These are phyloP conservation scores for Steatocranus sp. DNA, from an alignment of 2,797 vertebrate species.

Conservation along the genomic window DNA sequence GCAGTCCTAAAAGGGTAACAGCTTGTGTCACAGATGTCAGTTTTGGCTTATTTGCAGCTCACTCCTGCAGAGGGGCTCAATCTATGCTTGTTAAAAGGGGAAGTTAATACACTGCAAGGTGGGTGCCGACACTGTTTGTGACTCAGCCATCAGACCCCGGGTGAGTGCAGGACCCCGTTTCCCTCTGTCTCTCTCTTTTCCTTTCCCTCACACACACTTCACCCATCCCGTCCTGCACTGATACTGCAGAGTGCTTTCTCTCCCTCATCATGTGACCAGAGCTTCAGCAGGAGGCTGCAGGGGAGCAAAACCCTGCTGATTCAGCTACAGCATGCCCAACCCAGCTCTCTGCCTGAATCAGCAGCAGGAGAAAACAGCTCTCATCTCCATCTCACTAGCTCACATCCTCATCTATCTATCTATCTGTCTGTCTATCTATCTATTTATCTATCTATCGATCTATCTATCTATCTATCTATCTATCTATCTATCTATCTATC, in stretches of 20 bases:
- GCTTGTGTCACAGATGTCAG: conserved; percentile 35
- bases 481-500: neutral
- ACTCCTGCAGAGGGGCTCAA: neutral
- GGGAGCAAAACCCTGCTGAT: conserved; percentile 73
- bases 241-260: conserved; percentile 71
- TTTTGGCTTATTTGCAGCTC: conserved; percentile 5
- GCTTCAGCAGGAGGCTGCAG: conserved; percentile 72
- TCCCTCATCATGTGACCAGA: conserved; percentile 67
- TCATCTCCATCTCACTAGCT: neutral
- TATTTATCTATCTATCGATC: neutral
- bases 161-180: conserved; percentile 55
- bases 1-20: conserved; percentile 26
- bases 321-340: conserved; percentile 68
- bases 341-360: conserved; percentile 69
- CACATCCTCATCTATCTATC: neutral
- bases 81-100: conserved; percentile 17
- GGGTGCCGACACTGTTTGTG: conserved; percentile 44
- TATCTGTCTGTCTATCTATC: neutral
- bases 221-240: conserved; percentile 66
- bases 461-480: neutral
- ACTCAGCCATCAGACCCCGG: conserved; percentile 56
- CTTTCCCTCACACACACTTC: conserved; percentile 21
- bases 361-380: conserved; percentile 54
- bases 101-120: conserved; percentile 14
- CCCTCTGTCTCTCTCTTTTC: neutral